Conservation (phyloP, 2,888 invertebrate species). For the Zaprionus obscuricornis region DNA sequence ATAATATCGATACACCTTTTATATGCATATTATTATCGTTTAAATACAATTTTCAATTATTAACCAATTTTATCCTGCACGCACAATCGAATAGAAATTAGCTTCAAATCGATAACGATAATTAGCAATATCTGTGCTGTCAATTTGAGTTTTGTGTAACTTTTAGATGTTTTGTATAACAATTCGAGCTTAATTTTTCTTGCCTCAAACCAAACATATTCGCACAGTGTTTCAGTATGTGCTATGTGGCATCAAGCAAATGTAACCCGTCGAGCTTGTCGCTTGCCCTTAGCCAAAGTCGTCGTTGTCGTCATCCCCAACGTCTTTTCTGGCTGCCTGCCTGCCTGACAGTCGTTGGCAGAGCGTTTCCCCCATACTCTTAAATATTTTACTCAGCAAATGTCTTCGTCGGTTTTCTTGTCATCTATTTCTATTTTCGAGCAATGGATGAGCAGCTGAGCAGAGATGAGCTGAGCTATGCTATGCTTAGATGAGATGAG, state of each 20-base stretch:
- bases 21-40: no score
- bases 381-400: slow-evolving; percentile 32
- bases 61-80: no score
- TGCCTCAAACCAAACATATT: slow-evolving; percentile 31
- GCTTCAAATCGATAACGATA: no score
- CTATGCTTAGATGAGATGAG: no score
- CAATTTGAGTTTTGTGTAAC: no score
- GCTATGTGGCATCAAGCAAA: slow-evolving; percentile 26
- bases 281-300: slow-evolving; percentile 77
- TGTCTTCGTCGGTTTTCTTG: slow-evolving; percentile 75
- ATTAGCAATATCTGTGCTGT: no score
- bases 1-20: no score
- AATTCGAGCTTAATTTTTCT: slow-evolving; percentile 16
- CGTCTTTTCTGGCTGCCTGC: slow-evolving; percentile 6
- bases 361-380: slow-evolving; percentile 17
- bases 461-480: neutral
- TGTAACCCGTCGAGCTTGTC: slow-evolving; percentile 66
- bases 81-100: no score
- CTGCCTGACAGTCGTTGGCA: slow-evolving; percentile 15
- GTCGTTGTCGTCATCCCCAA: slow-evolving; percentile 39
- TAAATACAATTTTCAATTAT: no score
- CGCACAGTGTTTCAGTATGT: slow-evolving; percentile 36
- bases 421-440: slow-evolving; percentile 76
- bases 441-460: slow-evolving; percentile 72
- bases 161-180: no score